Conservation (phyloP, 2,113 vertebrate genomes). For the Tichodroma muraria region DNA sequence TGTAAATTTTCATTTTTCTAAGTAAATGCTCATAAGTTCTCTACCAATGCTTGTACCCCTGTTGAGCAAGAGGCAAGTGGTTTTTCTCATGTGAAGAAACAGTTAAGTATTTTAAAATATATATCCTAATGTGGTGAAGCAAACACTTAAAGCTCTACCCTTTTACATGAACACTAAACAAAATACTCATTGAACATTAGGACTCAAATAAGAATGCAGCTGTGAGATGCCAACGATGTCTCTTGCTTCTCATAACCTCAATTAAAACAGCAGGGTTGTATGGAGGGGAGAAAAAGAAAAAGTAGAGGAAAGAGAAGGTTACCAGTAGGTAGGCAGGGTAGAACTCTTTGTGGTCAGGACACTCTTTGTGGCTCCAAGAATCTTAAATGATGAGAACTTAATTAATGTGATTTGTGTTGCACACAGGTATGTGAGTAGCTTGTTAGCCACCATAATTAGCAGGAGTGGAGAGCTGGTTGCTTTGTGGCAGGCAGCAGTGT, state of each 20-base stretch:
- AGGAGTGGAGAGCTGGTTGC: not conserved
- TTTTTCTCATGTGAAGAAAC: not conserved
- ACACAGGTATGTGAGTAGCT: not conserved
- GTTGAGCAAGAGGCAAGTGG: not conserved
- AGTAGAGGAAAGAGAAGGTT: not conserved
- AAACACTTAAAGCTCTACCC: not conserved
- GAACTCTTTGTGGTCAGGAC: no score
- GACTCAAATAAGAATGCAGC: not conserved
- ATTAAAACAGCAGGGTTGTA: not conserved
- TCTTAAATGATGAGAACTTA: not conserved
- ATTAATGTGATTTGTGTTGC: not conserved
- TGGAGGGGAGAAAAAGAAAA: not conserved
- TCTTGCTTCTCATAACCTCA: not conserved
- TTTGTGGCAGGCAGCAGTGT: not conserved
- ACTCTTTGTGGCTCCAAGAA: not conserved
- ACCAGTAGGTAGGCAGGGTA: not conserved
- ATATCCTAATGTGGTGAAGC: not conserved
- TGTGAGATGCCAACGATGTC: not conserved
- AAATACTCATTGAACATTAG: not conserved
- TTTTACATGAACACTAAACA: not conserved
- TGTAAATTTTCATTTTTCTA: not conserved
- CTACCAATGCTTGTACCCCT: not conserved
- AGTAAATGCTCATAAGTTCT: not conserved
- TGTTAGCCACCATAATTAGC: not conserved
- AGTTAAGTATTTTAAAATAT: not conserved